Conservation (phyloP, 1,140 invertebrate genomes). For the Cecropterus lyciades region DNA sequence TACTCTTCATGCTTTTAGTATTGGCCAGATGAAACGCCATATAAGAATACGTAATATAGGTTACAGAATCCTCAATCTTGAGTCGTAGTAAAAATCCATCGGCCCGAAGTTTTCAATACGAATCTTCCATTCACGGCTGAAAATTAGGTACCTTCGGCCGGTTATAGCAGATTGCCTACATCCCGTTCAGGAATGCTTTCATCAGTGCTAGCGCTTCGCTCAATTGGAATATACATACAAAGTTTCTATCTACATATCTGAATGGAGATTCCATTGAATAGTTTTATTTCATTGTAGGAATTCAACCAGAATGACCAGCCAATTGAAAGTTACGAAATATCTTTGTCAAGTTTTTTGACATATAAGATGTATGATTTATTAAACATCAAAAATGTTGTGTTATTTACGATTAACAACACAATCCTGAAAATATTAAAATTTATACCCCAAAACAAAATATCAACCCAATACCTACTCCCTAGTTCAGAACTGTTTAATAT, state of each 20-base stretch:
- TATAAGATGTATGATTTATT: too few species aligned
- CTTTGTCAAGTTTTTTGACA: neutral
- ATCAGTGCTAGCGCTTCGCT: constrained; percentile 21
- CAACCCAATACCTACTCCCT: too few species aligned
- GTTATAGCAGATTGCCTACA: constrained; percentile 25
- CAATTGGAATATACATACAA: constrained; percentile 21
- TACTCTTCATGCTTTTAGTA: too few species aligned
- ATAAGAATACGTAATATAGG: neutral
- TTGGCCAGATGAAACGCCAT: neutral
- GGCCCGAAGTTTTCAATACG: constrained; percentile 5
- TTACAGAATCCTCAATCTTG: neutral
- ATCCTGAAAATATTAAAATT: too few species aligned
- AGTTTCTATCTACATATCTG: constrained; percentile 14
- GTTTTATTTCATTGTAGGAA: constrained; percentile 2
- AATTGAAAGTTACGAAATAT: neutral
- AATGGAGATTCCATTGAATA: neutral
- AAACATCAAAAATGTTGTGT: too few species aligned
- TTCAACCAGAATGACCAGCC: neutral
- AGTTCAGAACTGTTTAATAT: too few species aligned
- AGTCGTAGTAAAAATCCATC: constrained; percentile 6
- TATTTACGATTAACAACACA: too few species aligned
- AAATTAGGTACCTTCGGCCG: constrained; percentile 25
- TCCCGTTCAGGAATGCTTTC: constrained; percentile 26
- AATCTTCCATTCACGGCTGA: constrained; percentile 10
- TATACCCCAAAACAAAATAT: too few species aligned